phyloP scores from a whole-genome alignment of 2,797 vertebrate species.

The Gadopsis marmoratus region DNA sequence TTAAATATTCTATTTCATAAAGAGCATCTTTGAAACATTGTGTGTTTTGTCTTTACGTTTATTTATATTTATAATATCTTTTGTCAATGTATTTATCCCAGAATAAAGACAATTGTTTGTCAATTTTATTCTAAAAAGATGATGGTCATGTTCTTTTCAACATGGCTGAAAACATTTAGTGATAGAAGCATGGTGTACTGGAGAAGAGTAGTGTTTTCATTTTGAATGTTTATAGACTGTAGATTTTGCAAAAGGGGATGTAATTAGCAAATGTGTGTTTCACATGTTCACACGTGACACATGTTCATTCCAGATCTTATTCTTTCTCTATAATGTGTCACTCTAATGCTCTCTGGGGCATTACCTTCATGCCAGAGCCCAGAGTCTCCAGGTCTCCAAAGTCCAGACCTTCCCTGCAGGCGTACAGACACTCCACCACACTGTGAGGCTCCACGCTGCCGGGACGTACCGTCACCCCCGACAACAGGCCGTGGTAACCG shows the following conservation, averaged over 20 bases:
- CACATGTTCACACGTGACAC: neutral
- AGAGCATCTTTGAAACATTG: neutral
- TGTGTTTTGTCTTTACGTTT: neutral
- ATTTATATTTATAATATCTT: neutral
- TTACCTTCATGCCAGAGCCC: constrained; percentile 99
- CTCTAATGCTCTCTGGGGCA: neutral
- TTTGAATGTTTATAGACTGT: neutral
- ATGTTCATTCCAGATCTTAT: neutral
- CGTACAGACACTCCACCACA: constrained; percentile 98
- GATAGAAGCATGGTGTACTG: neutral
- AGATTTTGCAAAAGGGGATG: neutral
- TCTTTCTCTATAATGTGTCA: neutral
- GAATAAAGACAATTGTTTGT: neutral
- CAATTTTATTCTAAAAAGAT: neutral
- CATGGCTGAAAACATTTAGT: neutral
- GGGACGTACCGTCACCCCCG: constrained; percentile 95
- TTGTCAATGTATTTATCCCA: neutral
- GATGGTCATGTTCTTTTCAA: neutral
- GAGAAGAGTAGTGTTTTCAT: neutral
- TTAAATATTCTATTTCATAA: neutral
- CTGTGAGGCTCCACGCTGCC: constrained; percentile 97
- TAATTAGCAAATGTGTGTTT: neutral
- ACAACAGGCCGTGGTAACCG: constrained; percentile 96
- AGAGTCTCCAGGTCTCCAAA: constrained; percentile 98
- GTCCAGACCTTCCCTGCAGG: constrained; percentile 98